Conservation (phyloP, 1,140 invertebrate species). For the Euschistus heros region DNA sequence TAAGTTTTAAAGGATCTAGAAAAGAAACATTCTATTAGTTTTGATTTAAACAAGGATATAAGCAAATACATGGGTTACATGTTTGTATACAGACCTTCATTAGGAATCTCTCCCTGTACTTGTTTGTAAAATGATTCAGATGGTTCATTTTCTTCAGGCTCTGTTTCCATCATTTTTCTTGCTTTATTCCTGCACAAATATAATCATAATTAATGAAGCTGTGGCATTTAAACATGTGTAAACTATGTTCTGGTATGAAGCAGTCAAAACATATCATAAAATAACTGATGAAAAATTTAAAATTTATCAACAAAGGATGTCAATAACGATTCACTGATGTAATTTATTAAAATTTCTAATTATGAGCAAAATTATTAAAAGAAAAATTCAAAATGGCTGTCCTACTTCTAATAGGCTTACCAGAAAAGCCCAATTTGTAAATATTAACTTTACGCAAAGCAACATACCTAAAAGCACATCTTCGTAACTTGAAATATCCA, state of each 20-base stretch:
- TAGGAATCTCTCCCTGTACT: background rate
- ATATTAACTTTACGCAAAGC: background rate
- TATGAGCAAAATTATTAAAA: slow-evolving; percentile 18
- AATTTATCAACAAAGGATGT: no score
- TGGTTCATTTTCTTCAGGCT: slow-evolving; percentile 4
- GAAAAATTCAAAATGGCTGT: slow-evolving; percentile 26
- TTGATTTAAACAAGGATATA: no score
- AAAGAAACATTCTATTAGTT: slow-evolving; percentile 24
- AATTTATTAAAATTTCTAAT: slow-evolving; percentile 22
- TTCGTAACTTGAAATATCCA: background rate
- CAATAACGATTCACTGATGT: slow-evolving; percentile 13
- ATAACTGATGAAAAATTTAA: no score
- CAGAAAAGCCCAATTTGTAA: slow-evolving; percentile 12
- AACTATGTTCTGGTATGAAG: no score
- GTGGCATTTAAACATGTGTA: background rate
- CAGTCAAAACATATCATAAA: no score
- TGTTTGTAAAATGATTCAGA: slow-evolving; percentile 5
- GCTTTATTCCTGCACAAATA: no score
- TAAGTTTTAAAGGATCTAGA: slow-evolving; percentile 33
- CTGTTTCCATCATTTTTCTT: slow-evolving; percentile 8
- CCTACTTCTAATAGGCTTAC: slow-evolving; percentile 18
- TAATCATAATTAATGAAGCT: background rate
- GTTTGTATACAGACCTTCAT: background rate
- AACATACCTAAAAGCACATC: background rate
- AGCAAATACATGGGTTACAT: background rate